phyloP scores from a whole-genome alignment of 1,140 invertebrate species.

The Parapsyche elsis region DNA sequence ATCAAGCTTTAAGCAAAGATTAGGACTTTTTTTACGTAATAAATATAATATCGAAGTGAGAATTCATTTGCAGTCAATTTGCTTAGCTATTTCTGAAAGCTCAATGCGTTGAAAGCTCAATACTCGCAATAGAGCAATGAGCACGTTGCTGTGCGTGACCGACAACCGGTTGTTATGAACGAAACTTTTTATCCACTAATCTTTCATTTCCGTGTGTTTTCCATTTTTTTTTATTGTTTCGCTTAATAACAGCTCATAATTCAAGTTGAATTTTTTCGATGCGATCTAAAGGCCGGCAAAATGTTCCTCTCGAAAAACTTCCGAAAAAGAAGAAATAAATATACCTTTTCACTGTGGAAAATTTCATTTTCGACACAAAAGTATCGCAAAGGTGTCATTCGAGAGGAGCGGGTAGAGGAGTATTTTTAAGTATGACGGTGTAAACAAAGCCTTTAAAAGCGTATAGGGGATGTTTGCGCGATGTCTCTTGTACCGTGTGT shows the following conservation, averaged over 20 bases:
- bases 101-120: constrained; percentile 16
- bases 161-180: neutral
- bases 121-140: constrained; percentile 29
- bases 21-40: no score
- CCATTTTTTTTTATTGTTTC: neutral
- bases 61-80: constrained; percentile 23
- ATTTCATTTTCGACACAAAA: neutral
- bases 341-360: no score
- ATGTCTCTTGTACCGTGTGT: constrained; percentile 1
- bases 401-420: neutral
- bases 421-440: constrained; percentile 6
- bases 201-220: constrained; percentile 22
- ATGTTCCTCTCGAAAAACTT: no score
- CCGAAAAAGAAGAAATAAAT: no score
- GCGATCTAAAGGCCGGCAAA: neutral
- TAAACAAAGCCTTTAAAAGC: constrained; percentile 26
- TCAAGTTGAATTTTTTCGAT: neutral
- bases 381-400: neutral
- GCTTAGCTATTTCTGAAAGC: no score
- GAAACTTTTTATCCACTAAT: constrained; percentile 21
- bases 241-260: constrained; percentile 1
- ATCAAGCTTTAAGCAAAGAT: no score
- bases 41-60: no score
- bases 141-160: constrained; percentile 36
- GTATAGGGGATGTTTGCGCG: constrained; percentile 22